Evolutionary conservation across 2,888 invertebrate genomes (phyloP), one percentile per base, ranked within the genome.

Genomic region (Choristoneura rosaceana): DNA sequence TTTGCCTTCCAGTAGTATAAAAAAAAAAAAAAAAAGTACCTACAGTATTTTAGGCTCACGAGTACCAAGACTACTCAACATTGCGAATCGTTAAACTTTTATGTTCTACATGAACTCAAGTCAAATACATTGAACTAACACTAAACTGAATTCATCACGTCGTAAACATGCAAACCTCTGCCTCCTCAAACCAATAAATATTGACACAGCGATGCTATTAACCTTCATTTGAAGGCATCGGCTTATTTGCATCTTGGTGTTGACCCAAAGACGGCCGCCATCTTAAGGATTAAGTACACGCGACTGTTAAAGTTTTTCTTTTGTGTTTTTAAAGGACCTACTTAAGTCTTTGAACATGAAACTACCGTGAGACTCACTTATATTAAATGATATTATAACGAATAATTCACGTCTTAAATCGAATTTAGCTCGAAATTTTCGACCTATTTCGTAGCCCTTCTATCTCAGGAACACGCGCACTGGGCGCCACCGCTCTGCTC

Each of bases 151-250:
- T 61, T 61, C 41, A 61, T 59, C 41, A 41, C 61, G 17, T 61
- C 17, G 61, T 33, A 34, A 61, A 41, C 38, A 15, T n/a, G 12
- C 9, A 15, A 47, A 45, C 45, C 47, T 47, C 9, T 45, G 45
- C 45, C 33, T 43, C 25, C 33, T n/a, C 41, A 14, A 15, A 41
- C 41, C 38, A 12, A 65, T 65, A 65, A 55, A 17, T 41, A 55
- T 65, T 65, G 38, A 55, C 50, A 65, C 17, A 15, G 55, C 38
- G 55, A 25, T 8, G 55, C 55, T 33, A 41, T 65, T 55, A 38
- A 65, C 65, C 65, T 65, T 34, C 50, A 14, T 17, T 55, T 52
- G 55, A 65, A 65, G 65, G 65, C 41, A 65, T 55, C 5, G 38
- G 17, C 64, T 25, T 50, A 50, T 65, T 55, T 55, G 17, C 55